Evolutionary conservation across 2,113 vertebrate species (phyloP).

Genomic region (Octodon degus): DNA sequence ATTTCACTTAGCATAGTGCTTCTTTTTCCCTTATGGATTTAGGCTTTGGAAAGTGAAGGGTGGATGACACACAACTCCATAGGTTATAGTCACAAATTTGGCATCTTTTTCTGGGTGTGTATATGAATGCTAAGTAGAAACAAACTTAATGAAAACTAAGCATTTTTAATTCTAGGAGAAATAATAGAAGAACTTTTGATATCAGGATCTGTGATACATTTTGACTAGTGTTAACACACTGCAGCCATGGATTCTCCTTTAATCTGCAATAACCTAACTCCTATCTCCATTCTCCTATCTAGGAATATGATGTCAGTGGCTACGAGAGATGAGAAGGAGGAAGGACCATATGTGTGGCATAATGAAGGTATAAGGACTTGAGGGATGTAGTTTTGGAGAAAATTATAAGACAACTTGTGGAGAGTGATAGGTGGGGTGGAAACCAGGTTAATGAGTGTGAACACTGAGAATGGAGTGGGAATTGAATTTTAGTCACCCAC

Average conservation of each 20-base stretch:
- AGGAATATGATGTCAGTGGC: not conserved
- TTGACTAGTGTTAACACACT: not conserved
- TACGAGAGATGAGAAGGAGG: not conserved
- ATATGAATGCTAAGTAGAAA: not conserved
- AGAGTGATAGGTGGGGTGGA: not conserved
- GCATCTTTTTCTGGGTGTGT: not conserved
- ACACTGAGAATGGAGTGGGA: not conserved
- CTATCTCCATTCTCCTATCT: rapidly evolving
- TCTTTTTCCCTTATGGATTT: not conserved
- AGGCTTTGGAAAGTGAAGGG: not conserved
- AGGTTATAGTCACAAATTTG: no score
- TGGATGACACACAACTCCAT: not conserved
- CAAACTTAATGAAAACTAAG: not conserved
- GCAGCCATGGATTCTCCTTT: not conserved
- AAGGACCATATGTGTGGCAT: not conserved
- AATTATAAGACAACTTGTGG: not conserved
- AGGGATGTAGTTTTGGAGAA: not conserved
- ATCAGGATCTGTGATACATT: not conserved
- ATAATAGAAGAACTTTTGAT: not conserved
- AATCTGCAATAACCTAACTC: not conserved
- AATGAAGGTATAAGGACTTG: not conserved
- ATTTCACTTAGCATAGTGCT: not conserved
- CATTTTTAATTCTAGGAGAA: not conserved
- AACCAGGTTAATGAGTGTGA: not conserved
- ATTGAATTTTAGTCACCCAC: not conserved